Evolutionary conservation across 2,113 vertebrate species (phyloP).

Genomic region (Ramphastos sulfuratus): DNA sequence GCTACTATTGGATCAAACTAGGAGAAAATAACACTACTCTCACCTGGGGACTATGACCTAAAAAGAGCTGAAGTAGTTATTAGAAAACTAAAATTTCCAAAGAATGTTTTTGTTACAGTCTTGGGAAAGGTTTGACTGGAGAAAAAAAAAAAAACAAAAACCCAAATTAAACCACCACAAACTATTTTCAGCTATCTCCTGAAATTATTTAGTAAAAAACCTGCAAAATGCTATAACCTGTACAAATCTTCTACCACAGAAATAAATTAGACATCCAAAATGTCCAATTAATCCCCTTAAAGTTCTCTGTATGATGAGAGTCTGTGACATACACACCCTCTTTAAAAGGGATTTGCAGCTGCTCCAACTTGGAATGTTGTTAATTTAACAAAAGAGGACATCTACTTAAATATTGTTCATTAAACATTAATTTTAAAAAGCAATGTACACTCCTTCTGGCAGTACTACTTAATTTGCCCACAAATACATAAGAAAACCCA

Average conservation of each 20-base stretch:
- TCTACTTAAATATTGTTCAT: background rate
- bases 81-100: background rate
- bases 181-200: background rate
- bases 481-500: background rate
- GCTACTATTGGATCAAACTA: background rate
- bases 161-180: no score
- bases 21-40: background rate
- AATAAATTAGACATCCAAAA: background rate
- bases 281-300: background rate
- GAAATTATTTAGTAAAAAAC: background rate
- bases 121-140: background rate
- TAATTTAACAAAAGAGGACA: background rate
- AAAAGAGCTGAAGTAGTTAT: background rate
- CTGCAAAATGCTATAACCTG: background rate
- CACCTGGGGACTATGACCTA: background rate
- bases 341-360: background rate
- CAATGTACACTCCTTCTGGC: background rate
- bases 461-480: background rate
- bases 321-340: background rate
- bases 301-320: background rate
- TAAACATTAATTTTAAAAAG: background rate
- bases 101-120: background rate
- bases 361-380: background rate
- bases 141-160: background rate
- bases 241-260: background rate